A percentile compares a stretch with the other conserved stretches of the same genome.
These are phyloP conservation scores for Oncorhynchus tshawytscha DNA, from an alignment of 2,113 vertebrate species.

Conservation along the genomic window DNA sequence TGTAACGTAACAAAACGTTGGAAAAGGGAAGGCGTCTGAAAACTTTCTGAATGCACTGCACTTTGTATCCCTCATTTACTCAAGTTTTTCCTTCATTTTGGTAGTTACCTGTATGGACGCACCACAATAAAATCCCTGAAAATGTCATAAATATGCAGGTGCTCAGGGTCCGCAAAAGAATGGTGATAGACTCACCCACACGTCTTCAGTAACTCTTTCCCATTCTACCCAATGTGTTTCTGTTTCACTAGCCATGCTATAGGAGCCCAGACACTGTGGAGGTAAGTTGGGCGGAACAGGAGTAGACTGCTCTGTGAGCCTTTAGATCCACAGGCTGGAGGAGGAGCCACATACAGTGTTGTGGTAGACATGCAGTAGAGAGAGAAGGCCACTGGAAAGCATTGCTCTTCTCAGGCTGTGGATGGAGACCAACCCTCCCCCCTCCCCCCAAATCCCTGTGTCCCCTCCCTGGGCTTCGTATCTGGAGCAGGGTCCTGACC, in stretches of 20 bases:
- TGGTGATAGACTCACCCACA: too few species aligned
- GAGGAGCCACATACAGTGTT: background rate
- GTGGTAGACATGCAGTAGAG: background rate
- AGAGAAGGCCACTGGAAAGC: too few species aligned
- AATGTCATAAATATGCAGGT: background rate
- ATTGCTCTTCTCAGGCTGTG: background rate
- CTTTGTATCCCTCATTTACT: too few species aligned
- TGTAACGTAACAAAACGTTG: too few species aligned
- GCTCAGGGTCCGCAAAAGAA: background rate
- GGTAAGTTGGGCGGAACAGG: too few species aligned
- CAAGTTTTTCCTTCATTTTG: too few species aligned
- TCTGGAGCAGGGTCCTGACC: background rate
- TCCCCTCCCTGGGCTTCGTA: background rate
- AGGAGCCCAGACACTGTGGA: too few species aligned
- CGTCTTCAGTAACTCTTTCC: too few species aligned
- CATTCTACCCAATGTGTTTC: too few species aligned
- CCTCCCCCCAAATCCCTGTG: background rate
- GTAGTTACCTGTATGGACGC: background rate
- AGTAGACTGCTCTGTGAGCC: background rate
- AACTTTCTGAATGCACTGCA: too few species aligned
- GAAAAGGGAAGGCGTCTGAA: too few species aligned
- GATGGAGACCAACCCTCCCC: background rate
- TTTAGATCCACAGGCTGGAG: background rate
- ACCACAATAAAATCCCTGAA: background rate
- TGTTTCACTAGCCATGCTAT: too few species aligned